phyloP scores from a whole-genome alignment of 2,888 invertebrate species.

The Cerastoderma edule region DNA sequence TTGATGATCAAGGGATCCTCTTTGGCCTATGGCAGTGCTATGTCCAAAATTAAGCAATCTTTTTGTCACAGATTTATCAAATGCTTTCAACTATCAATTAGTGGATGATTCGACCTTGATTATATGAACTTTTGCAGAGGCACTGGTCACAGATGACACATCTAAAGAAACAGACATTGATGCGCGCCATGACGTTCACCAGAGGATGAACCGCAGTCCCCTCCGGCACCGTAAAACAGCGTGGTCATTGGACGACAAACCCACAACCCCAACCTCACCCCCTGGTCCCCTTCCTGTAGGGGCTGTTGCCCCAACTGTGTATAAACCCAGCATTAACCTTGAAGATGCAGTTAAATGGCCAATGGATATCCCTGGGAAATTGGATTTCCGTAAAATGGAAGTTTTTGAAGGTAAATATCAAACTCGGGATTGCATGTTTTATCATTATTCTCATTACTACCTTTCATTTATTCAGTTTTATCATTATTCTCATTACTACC shows the following conservation, averaged over 20 bases:
- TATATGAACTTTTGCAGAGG: too few species aligned
- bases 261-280: constrained; percentile 31
- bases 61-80: too few species aligned
- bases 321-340: constrained; percentile 84
- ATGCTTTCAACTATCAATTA: too few species aligned
- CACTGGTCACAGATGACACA: constrained; percentile 18
- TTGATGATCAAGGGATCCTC: too few species aligned
- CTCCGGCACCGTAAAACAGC: constrained; percentile 34
- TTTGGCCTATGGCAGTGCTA: too few species aligned
- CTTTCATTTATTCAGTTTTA: too few species aligned
- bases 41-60: too few species aligned
- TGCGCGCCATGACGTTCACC: constrained; percentile 38
- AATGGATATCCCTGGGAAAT: constrained; percentile 92
- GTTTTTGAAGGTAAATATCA: constrained; percentile 93
- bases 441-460: too few species aligned
- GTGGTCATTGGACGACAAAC: constrained; percentile 36
- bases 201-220: constrained; percentile 34
- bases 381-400: constrained; percentile 93
- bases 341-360: constrained; percentile 89
- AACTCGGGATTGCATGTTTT: not conserved
- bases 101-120: too few species aligned
- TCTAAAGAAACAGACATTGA: constrained; percentile 72
- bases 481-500: too few species aligned
- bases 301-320: constrained; percentile 51
- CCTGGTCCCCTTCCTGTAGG: constrained; percentile 31